Percentiles rank a stretch among this genome's conserved stretches.
phyloP scores from a whole-genome alignment of 2,797 vertebrate genomes.

The Paramormyrops hopkinsi region DNA sequence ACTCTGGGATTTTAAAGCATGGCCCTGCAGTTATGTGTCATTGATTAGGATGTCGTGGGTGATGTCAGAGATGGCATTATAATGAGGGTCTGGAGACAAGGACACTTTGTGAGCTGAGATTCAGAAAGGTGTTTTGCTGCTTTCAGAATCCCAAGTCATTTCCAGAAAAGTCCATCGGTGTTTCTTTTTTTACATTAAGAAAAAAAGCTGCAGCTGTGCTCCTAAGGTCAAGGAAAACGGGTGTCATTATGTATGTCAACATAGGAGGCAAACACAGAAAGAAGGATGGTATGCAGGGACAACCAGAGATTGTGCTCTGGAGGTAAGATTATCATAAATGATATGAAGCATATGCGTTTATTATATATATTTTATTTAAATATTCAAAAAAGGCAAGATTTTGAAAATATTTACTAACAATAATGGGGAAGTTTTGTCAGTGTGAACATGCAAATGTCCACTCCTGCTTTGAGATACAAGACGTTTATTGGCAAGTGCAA shows the following conservation, averaged over 20 bases:
- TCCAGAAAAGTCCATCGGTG: background rate
- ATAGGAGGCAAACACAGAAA: background rate
- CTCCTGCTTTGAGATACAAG: background rate
- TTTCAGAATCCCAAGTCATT: constrained; percentile 2
- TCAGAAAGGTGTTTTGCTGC: background rate
- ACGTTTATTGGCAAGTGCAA: background rate
- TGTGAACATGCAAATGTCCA: background rate
- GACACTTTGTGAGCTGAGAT: background rate
- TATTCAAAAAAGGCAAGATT: background rate
- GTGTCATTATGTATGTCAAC: background rate
- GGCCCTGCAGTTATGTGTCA: background rate
- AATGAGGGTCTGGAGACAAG: constrained; percentile 25
- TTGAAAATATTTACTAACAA: background rate
- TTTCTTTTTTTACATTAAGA: background rate
- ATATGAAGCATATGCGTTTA: background rate
- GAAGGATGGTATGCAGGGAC: background rate
- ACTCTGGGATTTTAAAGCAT: constrained; percentile 23
- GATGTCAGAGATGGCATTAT: constrained; percentile 15
- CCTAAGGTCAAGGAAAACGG: background rate
- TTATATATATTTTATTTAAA: background rate
- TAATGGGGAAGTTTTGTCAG: background rate
- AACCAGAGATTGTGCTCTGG: background rate
- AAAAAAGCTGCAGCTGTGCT: background rate
- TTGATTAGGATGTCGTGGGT: constrained; percentile 13
- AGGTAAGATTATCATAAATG: background rate